These are phyloP conservation scores for Eurois occulta DNA, from an alignment of 2,888 invertebrate species.

Conservation along the genomic window DNA sequence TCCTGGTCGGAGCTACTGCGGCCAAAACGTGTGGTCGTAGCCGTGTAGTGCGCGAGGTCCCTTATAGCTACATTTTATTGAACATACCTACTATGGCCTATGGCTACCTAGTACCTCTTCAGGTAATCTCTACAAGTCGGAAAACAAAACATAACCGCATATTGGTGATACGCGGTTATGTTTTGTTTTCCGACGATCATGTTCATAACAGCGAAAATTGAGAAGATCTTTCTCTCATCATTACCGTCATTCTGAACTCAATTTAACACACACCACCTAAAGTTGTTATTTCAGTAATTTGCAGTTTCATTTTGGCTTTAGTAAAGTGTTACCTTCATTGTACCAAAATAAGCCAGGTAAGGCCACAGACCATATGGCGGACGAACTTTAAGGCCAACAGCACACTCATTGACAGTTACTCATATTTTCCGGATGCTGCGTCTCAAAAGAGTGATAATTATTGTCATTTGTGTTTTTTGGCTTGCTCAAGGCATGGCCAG, in stretches of 20 bases:
- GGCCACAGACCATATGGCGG: slow-evolving; percentile 57
- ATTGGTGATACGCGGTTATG: too few relatives aligned
- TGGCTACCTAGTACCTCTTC: background rate
- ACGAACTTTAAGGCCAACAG: slow-evolving; percentile 12
- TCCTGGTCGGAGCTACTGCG: background rate
- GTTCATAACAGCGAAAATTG: background rate
- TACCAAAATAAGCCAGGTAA: slow-evolving; percentile 44
- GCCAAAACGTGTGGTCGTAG: background rate
- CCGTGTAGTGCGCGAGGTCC: background rate
- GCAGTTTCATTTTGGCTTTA: background rate
- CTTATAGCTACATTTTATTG: background rate
- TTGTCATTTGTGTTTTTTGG: background rate
- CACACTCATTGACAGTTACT: slow-evolving; percentile 20
- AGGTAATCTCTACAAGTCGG: background rate
- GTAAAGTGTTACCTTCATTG: slow-evolving; percentile 34
- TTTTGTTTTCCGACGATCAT: too few relatives aligned
- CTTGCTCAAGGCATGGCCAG: background rate
- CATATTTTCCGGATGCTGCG: slow-evolving; percentile 28
- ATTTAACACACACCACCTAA: background rate
- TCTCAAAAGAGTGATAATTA: background rate
- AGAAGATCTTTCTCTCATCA: background rate
- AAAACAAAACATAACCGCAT: background rate
- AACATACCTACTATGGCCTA: background rate
- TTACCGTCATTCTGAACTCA: slow-evolving; percentile 2
- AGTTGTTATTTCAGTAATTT: slow-evolving; percentile 1